These are phyloP conservation scores for Agrochola lychnidis DNA, from an alignment of 2,888 invertebrate genomes.

Conservation along the genomic window DNA sequence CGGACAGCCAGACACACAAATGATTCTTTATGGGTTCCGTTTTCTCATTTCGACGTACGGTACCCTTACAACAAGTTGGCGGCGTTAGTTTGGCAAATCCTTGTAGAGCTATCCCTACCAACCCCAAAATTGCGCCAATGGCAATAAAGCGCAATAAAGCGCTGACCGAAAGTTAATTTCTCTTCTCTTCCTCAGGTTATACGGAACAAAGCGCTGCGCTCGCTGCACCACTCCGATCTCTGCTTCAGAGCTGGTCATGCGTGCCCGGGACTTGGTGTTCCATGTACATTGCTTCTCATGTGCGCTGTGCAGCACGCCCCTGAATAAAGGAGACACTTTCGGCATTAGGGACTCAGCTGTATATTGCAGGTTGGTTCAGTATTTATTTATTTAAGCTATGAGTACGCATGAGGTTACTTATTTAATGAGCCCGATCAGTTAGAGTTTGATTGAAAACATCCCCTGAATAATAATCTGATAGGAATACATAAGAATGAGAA, in stretches of 20 bases:
- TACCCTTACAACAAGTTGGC: too few relatives aligned
- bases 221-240: constrained; percentile 97
- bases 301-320: constrained; percentile 95
- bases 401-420: neutral
- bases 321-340: constrained; percentile 98
- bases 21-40: too few relatives aligned
- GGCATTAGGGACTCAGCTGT: constrained; percentile 97
- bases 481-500: neutral
- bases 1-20: too few relatives aligned
- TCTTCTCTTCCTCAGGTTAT: constrained; percentile 92
- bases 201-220: constrained; percentile 96
- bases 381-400: neutral
- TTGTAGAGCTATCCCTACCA: neutral
- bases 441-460: neutral
- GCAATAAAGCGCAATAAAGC: constrained; percentile 1
- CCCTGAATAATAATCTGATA: neutral
- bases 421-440: neutral
- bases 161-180: neutral
- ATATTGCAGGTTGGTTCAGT: constrained; percentile 93
- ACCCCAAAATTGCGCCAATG: neutral
- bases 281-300: constrained; percentile 99
- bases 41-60: too few relatives aligned
- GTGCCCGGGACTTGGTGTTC: constrained; percentile 97
- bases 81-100: too few relatives aligned
- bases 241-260: constrained; percentile 98